A percentile compares a stretch with the other conserved stretches of the same genome.
Conservation (phyloP, 2,113 vertebrate species). For the Nibea albiflora region DNA sequence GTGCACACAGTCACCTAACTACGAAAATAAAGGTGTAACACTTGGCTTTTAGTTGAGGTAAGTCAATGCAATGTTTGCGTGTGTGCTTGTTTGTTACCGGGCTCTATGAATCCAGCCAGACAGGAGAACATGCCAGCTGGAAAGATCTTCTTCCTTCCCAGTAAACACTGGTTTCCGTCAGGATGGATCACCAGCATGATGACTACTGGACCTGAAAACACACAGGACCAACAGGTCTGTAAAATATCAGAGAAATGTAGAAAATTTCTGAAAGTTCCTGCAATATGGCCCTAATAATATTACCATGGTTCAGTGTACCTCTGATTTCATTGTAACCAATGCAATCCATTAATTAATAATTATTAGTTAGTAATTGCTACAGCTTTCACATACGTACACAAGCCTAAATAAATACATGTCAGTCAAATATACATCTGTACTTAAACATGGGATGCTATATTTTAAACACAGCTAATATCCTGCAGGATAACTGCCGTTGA, state of each 20-base stretch:
- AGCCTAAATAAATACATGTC: too few relatives aligned
- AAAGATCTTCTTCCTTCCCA: constrained; percentile 93
- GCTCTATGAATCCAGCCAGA: constrained; percentile 95
- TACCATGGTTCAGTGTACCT: too few relatives aligned
- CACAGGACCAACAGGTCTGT: background rate
- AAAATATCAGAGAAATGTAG: too few relatives aligned
- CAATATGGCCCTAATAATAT: too few relatives aligned
- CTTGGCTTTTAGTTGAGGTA: too few relatives aligned
- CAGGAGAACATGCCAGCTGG: constrained; percentile 93
- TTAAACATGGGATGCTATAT: background rate
- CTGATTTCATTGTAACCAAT: too few relatives aligned
- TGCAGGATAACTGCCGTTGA: background rate
- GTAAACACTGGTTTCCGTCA: constrained; percentile 92
- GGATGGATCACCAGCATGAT: constrained; percentile 98
- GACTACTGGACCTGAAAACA: constrained; percentile 91
- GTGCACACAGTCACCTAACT: background rate
- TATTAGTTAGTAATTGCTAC: too few relatives aligned
- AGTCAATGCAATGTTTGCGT: background rate
- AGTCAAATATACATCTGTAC: too few relatives aligned
- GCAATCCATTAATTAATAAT: too few relatives aligned
- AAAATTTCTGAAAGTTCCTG: too few relatives aligned
- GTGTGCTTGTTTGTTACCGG: constrained; percentile 82
- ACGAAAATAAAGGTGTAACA: background rate
- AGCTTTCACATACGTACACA: too few relatives aligned
- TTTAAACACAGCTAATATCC: background rate